These are phyloP conservation scores for Diceros bicornis DNA, from an alignment of 2,797 vertebrate species.

Conservation along the genomic window DNA sequence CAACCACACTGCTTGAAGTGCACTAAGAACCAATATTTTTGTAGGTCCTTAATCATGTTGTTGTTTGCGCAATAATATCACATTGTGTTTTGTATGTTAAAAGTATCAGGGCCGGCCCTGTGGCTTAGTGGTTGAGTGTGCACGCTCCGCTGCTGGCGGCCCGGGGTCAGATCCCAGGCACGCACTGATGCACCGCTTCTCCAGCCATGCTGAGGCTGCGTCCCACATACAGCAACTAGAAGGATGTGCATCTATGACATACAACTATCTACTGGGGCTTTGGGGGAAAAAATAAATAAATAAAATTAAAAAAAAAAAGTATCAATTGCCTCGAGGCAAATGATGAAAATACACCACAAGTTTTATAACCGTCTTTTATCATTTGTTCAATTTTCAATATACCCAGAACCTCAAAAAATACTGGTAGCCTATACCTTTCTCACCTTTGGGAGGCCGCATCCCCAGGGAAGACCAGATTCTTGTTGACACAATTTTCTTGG, in stretches of 20 bases:
- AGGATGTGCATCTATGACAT: too few relatives aligned
- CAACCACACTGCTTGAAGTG: background rate
- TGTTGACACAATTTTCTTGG: constrained; percentile 27
- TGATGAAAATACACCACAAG: background rate
- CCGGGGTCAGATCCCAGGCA: too few relatives aligned
- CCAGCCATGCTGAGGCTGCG: too few relatives aligned
- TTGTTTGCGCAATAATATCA: background rate
- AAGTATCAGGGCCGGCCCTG: too few relatives aligned
- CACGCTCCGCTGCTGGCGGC: too few relatives aligned
- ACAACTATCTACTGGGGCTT: too few relatives aligned
- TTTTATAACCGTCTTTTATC: background rate
- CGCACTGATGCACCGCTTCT: too few relatives aligned
- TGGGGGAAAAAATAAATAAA: too few relatives aligned
- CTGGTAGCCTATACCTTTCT: background rate
- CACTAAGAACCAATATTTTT: background rate
- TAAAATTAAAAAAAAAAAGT: too few relatives aligned
- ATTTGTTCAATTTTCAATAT: background rate
- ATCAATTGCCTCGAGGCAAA: background rate
- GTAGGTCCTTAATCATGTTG: background rate
- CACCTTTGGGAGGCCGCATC: background rate
- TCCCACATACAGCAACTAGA: too few relatives aligned
- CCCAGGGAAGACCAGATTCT: constrained; percentile 1
- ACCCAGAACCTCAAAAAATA: background rate
- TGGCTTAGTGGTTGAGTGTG: too few relatives aligned
- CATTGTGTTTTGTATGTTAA: constrained; percentile 5